Conservation (phyloP, 2,113 vertebrate species). For the Etheostoma spectabile region DNA sequence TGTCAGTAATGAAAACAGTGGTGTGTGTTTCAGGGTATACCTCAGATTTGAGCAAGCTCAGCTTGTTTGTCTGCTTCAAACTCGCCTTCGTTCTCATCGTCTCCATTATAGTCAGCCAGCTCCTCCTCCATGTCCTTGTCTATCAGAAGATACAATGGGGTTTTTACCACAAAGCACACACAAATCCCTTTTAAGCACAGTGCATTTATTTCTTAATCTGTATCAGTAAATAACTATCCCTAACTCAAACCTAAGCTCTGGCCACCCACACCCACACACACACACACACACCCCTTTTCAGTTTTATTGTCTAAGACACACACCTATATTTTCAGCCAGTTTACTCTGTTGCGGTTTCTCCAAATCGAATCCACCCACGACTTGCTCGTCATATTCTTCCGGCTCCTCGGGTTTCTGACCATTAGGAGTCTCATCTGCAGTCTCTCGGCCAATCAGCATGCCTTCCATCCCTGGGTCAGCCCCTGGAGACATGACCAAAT, state of each 20-base stretch:
- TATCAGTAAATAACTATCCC: not conserved
- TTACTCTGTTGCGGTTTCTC: slow-evolving; percentile 59
- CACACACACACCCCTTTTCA: not conserved
- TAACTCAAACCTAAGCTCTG: not conserved
- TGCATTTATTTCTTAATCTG: not conserved
- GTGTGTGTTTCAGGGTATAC: slow-evolving; percentile 44
- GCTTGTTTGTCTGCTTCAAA: slow-evolving; percentile 93
- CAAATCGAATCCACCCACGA: slow-evolving; percentile 37
- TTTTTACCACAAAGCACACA: slow-evolving; percentile 4
- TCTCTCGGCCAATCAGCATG: slow-evolving; percentile 54
- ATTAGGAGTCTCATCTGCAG: slow-evolving; percentile 26
- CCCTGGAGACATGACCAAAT: slow-evolving; percentile 20
- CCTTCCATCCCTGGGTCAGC: slow-evolving; percentile 61
- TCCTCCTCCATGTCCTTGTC: slow-evolving; percentile 81
- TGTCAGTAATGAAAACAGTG: not conserved
- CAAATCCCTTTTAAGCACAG: not conserved
- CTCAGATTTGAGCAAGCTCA: slow-evolving; percentile 84
- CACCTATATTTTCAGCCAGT: slow-evolving; percentile 55
- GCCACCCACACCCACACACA: not conserved
- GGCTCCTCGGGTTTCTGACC: slow-evolving; percentile 48
- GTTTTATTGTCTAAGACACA: not conserved
- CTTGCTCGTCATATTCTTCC: slow-evolving; percentile 69
- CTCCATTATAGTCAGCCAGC: slow-evolving; percentile 87
- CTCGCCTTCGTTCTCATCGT: slow-evolving; percentile 92
- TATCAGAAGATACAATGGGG: slow-evolving; percentile 8